Conservation (phyloP, 2,888 invertebrate species). For the Apamea sordens region DNA sequence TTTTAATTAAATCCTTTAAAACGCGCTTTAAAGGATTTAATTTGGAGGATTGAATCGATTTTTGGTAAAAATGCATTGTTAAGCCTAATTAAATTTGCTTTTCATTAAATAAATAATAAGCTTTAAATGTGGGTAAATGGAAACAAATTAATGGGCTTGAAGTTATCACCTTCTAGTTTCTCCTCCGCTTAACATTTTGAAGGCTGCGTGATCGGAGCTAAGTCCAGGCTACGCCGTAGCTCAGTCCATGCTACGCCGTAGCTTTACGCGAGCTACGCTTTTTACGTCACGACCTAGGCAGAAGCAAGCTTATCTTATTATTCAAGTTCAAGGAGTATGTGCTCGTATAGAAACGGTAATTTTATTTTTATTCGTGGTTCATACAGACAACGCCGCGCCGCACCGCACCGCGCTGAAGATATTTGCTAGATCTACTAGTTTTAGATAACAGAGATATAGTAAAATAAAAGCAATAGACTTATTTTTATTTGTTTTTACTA, state of each 20-base stretch:
- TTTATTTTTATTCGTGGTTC: neutral
- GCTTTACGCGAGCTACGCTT: conserved; percentile 16
- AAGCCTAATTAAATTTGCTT: neutral
- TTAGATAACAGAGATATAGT: neutral
- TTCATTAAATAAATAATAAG: neutral
- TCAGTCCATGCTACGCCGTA: conserved; percentile 36
- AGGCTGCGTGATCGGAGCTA: conserved; percentile 1
- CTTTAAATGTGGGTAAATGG: neutral
- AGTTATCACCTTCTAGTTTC: conserved; percentile 4
- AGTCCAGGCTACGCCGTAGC: conserved; percentile 3
- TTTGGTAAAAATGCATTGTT: neutral
- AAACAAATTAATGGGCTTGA: neutral
- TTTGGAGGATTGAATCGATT: too few species aligned
- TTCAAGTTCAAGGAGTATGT: neutral
- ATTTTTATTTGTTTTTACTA: neutral
- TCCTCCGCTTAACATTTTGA: neutral
- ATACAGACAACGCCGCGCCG: neutral
- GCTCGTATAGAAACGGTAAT: neutral
- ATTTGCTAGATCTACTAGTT: neutral
- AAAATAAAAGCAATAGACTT: neutral
- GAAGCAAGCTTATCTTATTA: neutral
- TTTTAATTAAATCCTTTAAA: neutral
- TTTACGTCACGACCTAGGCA: neutral
- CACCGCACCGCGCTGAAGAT: neutral
- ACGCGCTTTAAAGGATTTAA: too few species aligned